Conservation (phyloP, 2,113 vertebrate genomes). For the Muscicapa adusta region DNA sequence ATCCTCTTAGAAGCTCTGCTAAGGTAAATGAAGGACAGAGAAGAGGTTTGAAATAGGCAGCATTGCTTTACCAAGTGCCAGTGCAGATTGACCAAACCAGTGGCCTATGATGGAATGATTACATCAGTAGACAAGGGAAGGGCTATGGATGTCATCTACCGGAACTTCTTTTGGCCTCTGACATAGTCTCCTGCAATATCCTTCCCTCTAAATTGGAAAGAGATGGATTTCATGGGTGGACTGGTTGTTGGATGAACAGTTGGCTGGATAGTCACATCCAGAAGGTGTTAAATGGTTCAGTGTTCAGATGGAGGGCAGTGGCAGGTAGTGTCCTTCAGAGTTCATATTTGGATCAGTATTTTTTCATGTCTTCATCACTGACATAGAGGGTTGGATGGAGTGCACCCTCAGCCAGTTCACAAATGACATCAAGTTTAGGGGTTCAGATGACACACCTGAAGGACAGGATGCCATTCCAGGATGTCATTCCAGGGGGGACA, state of each 20-base stretch:
- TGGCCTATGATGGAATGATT: neutral
- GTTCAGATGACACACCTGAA: neutral
- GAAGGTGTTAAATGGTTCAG: neutral
- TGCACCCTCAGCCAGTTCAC: neutral
- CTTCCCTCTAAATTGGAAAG: neutral
- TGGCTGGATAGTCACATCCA: neutral
- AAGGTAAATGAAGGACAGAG: too few relatives aligned
- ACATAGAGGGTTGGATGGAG: accelerated
- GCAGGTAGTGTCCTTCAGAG: too few relatives aligned
- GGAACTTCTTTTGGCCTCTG: neutral
- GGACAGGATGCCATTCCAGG: accelerated
- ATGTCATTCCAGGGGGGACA: neutral
- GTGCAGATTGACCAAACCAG: neutral
- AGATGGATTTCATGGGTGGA: neutral
- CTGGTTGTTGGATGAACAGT: neutral
- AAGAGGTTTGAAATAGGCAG: neutral
- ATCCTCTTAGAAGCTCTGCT: neutral
- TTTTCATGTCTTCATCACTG: neutral
- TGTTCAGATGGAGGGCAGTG: neutral
- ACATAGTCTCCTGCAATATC: neutral
- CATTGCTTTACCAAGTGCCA: neutral
- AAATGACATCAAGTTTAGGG: neutral
- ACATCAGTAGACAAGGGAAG: neutral
- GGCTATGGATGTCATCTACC: neutral
- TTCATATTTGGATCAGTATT: neutral